phyloP scores from a whole-genome alignment of 2,797 vertebrate genomes.

The Coracias cyanogaster region DNA sequence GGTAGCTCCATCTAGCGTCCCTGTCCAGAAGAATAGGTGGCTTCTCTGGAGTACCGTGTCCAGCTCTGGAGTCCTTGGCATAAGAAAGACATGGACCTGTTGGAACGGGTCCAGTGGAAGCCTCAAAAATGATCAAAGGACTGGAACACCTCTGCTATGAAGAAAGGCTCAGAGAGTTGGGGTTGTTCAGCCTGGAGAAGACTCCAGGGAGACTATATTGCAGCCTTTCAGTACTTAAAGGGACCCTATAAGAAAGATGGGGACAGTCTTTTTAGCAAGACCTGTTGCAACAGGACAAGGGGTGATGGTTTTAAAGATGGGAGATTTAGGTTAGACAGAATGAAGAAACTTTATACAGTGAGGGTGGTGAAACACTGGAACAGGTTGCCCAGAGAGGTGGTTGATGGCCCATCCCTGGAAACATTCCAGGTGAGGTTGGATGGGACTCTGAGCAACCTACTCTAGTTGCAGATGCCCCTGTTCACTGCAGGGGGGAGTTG shows the following conservation, averaged over 20 bases:
- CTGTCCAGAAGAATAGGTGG: neutral
- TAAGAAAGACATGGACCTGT: neutral
- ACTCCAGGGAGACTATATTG: neutral
- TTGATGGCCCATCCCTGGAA: neutral
- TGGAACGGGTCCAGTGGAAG: neutral
- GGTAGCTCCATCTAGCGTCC: slow-evolving; percentile 61
- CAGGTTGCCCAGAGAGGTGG: neutral
- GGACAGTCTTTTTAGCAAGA: neutral
- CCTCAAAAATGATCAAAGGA: neutral
- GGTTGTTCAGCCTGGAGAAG: neutral
- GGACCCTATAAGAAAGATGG: neutral
- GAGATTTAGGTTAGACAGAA: neutral
- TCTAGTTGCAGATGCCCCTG: neutral
- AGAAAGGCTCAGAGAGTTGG: neutral
- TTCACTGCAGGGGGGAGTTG: neutral
- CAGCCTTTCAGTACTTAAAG: neutral
- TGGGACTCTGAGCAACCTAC: neutral
- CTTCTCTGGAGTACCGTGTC: neutral
- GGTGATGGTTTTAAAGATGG: neutral
- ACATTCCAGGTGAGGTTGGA: neutral
- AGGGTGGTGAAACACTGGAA: neutral
- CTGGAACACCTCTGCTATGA: neutral
- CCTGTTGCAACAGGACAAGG: neutral
- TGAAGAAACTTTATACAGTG: neutral
- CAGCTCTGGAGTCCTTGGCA: neutral